Evolutionary conservation across 2,113 vertebrate species (phyloP).

Genomic region (Eolophus roseicapilla): DNA sequence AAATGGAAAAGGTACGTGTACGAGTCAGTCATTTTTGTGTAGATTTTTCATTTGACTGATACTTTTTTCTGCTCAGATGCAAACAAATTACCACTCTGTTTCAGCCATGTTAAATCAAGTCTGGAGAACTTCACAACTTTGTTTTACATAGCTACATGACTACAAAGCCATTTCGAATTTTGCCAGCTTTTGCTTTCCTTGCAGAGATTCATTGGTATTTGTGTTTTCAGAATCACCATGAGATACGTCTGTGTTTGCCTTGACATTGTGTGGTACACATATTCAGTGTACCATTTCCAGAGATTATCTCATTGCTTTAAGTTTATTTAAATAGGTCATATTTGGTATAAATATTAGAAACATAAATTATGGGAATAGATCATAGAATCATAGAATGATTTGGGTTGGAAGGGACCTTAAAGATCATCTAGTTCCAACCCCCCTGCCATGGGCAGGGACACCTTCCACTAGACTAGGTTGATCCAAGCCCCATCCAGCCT

Average conservation of each 20-base stretch:
- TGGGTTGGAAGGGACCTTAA: not conserved
- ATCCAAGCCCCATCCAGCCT: not conserved
- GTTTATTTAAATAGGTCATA: not conserved
- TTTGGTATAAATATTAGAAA: not conserved
- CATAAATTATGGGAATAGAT: not conserved
- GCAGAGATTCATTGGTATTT: not conserved
- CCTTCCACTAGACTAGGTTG: not conserved
- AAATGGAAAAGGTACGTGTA: slow-evolving; percentile 85
- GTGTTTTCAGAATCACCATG: slow-evolving; percentile 7
- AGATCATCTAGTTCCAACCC: not conserved
- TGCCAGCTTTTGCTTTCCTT: not conserved
- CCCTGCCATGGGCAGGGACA: not conserved
- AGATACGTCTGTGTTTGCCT: not conserved
- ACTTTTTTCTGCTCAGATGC: not conserved
- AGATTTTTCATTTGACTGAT: not conserved
- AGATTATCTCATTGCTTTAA: not conserved
- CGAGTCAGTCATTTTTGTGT: fast-evolving
- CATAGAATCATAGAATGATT: not conserved
- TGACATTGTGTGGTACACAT: not conserved
- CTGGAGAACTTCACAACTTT: not conserved
- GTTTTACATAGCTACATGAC: not conserved
- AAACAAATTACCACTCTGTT: not conserved
- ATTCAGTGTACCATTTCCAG: not conserved
- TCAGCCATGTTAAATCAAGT: not conserved
- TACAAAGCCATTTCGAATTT: not conserved